These are phyloP conservation scores for Oncorhynchus clarkii DNA, from an alignment of 2,113 vertebrate species.

Conservation along the genomic window DNA sequence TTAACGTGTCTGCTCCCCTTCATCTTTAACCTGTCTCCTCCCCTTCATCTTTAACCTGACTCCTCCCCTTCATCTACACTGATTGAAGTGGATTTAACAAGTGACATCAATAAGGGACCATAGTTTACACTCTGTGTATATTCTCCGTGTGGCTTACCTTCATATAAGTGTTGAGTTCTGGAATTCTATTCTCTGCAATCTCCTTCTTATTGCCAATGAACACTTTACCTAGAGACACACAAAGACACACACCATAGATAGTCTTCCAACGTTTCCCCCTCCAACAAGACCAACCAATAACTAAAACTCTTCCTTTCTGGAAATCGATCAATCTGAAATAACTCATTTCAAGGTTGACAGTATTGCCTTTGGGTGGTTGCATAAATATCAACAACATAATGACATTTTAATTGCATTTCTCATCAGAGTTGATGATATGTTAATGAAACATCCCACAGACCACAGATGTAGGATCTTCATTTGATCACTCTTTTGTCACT, in stretches of 20 bases:
- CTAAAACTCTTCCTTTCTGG: background rate
- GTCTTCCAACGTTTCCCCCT: background rate
- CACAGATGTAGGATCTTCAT: too few species aligned
- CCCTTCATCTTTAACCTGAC: too few species aligned
- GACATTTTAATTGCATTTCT: too few species aligned
- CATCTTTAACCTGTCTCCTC: too few species aligned
- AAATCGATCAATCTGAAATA: background rate
- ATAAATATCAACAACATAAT: background rate
- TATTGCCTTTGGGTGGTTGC: background rate
- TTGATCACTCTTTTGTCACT: too few species aligned
- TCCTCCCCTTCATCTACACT: too few species aligned
- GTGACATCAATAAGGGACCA: too few species aligned
- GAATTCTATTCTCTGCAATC: constrained; percentile 89
- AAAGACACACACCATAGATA: background rate
- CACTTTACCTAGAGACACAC: constrained; percentile 81
- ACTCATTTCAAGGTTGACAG: background rate
- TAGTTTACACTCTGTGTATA: background rate
- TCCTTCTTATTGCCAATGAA: constrained; percentile 88
- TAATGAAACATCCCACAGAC: too few species aligned
- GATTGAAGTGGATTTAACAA: too few species aligned
- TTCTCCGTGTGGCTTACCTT: constrained; percentile 77
- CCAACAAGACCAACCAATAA: background rate
- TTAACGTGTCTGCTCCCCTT: too few species aligned
- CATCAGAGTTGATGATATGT: too few species aligned
- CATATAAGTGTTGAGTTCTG: constrained; percentile 88